Evolutionary conservation across 2,113 vertebrate genomes (phyloP).

Genomic region (Alligator sinensis): DNA sequence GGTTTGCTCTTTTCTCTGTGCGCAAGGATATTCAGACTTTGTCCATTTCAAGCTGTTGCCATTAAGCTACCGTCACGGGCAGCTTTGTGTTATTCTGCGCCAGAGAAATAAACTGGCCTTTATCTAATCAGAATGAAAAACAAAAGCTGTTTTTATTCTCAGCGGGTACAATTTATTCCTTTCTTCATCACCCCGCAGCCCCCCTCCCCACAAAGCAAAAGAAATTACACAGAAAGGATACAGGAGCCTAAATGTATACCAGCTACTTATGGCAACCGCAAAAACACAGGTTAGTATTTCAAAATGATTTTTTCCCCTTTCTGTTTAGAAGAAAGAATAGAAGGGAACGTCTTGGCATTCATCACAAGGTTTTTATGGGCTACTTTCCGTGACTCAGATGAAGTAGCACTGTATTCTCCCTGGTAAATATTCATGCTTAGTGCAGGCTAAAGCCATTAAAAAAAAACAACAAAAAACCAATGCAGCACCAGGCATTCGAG

Average conservation of each 20-base stretch:
- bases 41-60: conserved; percentile 81
- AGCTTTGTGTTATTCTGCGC: conserved; percentile 61
- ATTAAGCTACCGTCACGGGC: conserved; percentile 58
- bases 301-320: not conserved
- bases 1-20: conserved; percentile 90
- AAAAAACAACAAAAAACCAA: not conserved
- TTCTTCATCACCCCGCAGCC: not conserved
- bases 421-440: conserved; percentile 27
- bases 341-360: not conserved
- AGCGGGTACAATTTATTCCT: not conserved
- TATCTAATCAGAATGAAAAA: conserved; percentile 45
- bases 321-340: not conserved
- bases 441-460: not conserved
- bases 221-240: not conserved
- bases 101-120: conserved; percentile 72
- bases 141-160: conserved; percentile 53
- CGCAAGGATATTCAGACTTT: conserved; percentile 83
- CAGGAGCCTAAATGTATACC: not conserved
- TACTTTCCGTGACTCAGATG: conserved; percentile 5
- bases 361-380: conserved; percentile 4
- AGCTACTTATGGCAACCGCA: not conserved
- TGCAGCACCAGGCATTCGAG: not conserved
- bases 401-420: not conserved
- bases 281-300: not conserved
- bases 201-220: rapidly evolving